Evolutionary conservation across 2,888 invertebrate genomes (phyloP), one percentile per base, ranked within the genome.

Genomic region (Ommatoiulus sabulosus): DNA sequence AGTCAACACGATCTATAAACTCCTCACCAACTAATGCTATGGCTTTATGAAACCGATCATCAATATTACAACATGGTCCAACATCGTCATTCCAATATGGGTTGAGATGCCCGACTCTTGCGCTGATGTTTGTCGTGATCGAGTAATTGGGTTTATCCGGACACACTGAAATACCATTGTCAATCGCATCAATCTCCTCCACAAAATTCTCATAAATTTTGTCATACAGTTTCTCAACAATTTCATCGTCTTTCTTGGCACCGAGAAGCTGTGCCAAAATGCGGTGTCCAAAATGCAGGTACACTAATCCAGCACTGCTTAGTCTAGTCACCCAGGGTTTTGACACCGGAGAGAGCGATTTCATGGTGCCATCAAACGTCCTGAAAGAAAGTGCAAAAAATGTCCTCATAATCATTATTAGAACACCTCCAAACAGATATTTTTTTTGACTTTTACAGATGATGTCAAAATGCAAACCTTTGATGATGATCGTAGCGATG

Each of bases 401-500:
- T 35, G 2, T 2, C 35, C 35, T 35, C 35, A 2, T n/a, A n/a
- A n/a, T n/a, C n/a, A n/a, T n/a, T n/a, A n/a, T 35, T 35, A 35
- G 35, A 35, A 35, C 35, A 35, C 2, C 35, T 35, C 35, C 35
- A 35, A 35, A 35, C 35, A 35, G 35, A 35, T 2, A 35, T 35
- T 35, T 35, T 35, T 35, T 35, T 35, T 35, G 2, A 35, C n/a
- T 35, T 35, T 35, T 0, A 35, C 35, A 35, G 35, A 35, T 35
- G 35, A 35, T 35, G 35, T 35, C 35, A 35, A 35, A 35, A 24
- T 52, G 89, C 35, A 1, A 15, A 80, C 94, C 93, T 94, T 93
- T 99, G 99, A 92, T 99, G 99, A 92, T 99, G 99, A 92, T 99
- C 99, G 93, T 96, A 99, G 90, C 96, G 94, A 90, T 95, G 94